Conservation (phyloP, 1,140 invertebrate genomes). For the Camponotus floridanus region DNA sequence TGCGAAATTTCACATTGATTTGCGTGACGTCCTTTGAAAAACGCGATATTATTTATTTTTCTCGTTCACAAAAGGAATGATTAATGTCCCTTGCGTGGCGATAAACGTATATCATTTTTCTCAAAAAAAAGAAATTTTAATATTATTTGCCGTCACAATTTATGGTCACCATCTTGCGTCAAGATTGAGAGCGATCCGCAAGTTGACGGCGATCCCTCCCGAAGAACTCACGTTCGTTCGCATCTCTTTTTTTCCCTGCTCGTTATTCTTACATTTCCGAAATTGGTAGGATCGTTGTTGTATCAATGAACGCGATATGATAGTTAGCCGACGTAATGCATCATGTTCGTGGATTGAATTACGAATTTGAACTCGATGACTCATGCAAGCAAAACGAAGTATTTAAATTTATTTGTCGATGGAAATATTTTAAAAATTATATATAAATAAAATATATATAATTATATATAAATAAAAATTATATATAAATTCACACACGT, state of each 20-base stretch:
- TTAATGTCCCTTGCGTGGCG: conserved; percentile 49
- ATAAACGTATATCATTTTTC: conserved; percentile 62
- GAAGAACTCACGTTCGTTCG: not conserved
- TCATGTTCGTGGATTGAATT: conserved; percentile 69
- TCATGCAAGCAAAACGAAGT: conserved; percentile 21
- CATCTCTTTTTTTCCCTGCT: not conserved
- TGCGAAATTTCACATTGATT: conserved; percentile 3
- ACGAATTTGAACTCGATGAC: conserved; percentile 39
- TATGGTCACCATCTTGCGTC: conserved; percentile 54
- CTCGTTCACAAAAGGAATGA: conserved; percentile 53
- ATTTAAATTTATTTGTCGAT: not conserved
- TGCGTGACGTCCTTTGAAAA: not conserved
- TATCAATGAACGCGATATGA: conserved; percentile 67
- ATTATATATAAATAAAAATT: no score
- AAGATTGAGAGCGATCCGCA: conserved; percentile 53
- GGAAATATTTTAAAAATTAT: not conserved
- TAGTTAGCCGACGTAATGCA: conserved; percentile 62
- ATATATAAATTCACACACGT: no score
- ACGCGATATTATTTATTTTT: conserved; percentile 40
- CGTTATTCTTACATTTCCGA: conserved; percentile 22
- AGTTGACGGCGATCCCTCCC: conserved; percentile 27
- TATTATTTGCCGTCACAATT: conserved; percentile 66
- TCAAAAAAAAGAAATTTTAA: conserved; percentile 69
- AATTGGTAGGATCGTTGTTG: conserved; percentile 60
- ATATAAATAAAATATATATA: no score